Evolutionary conservation across 64 coral and sea anemone species (phyloP), one percentile per base, ranked within the genome.

Genomic region (Hydrozoanthus tunicans): DNA sequence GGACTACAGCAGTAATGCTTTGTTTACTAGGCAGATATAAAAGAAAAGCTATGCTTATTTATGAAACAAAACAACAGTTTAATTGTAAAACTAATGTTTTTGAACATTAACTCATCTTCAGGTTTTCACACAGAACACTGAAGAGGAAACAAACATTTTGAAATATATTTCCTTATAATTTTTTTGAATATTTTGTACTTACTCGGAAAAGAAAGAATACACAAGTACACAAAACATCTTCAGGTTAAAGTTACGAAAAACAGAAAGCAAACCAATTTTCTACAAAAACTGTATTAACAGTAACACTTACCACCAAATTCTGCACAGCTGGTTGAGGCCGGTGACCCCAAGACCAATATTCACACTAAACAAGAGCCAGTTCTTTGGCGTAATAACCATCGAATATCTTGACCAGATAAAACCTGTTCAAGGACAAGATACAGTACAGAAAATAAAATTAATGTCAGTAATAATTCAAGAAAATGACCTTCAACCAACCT

Each of bases 331-430:
- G 86, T 98, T 98, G 17, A 98, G 73, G 85, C 96, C 96, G 8
- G 96, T 98, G 23, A 98, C 78, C 76, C 96, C 96, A 91, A 98
- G 93, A 60, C 94, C 89, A 90, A 98, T 95, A 77, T 98, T 98
- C 5, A 98, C 96, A 92, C 96, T 95, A 91, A 98, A 98, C 7
- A 98, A 79, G 14, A 95, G 74, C 96, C 96, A 98, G 79, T 93
- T 98, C 79, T 90, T 95, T 10, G 96, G 96, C 5, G 92, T 91
- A 81, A 98, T 98, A 4, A 98, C 96, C 91, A 98, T 59, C 0
- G 96, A 98, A 64, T 98, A 98, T 59, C 96, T 73, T 62, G 96
- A 86, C 96, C 96, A 98, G 66, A 98, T 98, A 32, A 98, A 95
- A 13, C 96, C 96, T 98, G 79, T n/a, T 85, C 61, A 65, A 58